Conservation (phyloP, 2,888 invertebrate genomes). For the Clitarchus hookeri region DNA sequence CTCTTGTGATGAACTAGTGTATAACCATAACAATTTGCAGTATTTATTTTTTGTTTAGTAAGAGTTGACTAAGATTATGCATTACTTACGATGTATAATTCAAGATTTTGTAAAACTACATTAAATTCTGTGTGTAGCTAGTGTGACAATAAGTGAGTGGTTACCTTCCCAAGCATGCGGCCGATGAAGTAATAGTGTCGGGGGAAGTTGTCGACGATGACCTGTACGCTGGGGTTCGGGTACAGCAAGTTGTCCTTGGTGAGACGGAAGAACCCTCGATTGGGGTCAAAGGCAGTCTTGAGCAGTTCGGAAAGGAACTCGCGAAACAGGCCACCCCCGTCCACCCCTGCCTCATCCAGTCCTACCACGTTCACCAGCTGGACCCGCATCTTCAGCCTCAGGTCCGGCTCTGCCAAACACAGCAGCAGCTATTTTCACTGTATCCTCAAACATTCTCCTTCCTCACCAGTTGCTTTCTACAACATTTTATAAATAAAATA, state of each 20-base stretch:
- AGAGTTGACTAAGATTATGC: no score
- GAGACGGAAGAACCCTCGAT: conserved; percentile 87
- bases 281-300: conserved; percentile 95
- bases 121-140: no score
- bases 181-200: conserved; percentile 96
- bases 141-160: background rate
- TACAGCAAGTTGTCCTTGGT: conserved; percentile 93
- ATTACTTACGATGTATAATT: no score
- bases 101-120: no score
- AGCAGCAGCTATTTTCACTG: no score
- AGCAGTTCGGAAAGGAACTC: conserved; percentile 94
- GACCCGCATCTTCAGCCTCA: conserved; percentile 83
- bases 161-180: conserved; percentile 87
- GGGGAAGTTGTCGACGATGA: conserved; percentile 82
- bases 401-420: conserved; percentile 72
- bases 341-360: conserved; percentile 93
- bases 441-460: no score
- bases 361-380: conserved; percentile 90
- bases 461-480: no score
- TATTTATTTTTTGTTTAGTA: no score
- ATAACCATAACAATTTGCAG: no score
- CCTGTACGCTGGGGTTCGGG: conserved; percentile 91
- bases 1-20: no score
- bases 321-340: conserved; percentile 95
- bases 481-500: no score